Percentiles rank a stretch among this genome's conserved stretches.
Evolutionary conservation across 2,888 invertebrate species (phyloP).

Genomic region (Teinopalpus imperialis): DNA sequence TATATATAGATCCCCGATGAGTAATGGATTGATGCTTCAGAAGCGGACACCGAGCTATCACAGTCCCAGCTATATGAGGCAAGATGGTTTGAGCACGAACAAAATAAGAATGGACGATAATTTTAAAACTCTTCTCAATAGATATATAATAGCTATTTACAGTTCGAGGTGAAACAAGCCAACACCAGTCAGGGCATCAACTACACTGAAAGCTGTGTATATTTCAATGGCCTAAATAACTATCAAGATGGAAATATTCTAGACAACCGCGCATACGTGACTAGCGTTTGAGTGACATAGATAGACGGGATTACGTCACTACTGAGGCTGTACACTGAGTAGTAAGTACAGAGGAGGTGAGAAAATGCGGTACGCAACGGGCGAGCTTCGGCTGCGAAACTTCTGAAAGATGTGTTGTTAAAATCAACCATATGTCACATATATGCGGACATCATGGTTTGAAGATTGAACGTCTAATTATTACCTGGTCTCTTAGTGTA

Average conservation of each 20-base stretch:
- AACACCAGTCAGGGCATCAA: not conserved
- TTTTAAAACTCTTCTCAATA: too few species aligned
- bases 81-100: too few species aligned
- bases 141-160: too few species aligned
- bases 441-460: too few species aligned
- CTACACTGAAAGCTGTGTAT: not conserved
- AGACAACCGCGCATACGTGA: slow-evolving; percentile 17
- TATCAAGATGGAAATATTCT: slow-evolving; percentile 21
- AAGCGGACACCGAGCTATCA: too few species aligned
- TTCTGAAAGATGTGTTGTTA: not conserved
- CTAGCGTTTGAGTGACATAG: slow-evolving; percentile 24
- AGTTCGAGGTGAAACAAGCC: not conserved
- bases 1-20: too few species aligned
- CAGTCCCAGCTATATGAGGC: too few species aligned
- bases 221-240: slow-evolving; percentile 16
- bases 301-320: slow-evolving; percentile 17
- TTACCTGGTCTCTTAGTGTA: too few species aligned
- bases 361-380: not conserved
- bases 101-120: too few species aligned
- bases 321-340: not conserved
- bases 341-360: not conserved
- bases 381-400: not conserved
- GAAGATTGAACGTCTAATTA: too few species aligned
- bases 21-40: too few species aligned
- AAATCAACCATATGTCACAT: too few species aligned